phyloP scores from a whole-genome alignment of 2,797 vertebrate species.

The Pseudomugil tenellus region DNA sequence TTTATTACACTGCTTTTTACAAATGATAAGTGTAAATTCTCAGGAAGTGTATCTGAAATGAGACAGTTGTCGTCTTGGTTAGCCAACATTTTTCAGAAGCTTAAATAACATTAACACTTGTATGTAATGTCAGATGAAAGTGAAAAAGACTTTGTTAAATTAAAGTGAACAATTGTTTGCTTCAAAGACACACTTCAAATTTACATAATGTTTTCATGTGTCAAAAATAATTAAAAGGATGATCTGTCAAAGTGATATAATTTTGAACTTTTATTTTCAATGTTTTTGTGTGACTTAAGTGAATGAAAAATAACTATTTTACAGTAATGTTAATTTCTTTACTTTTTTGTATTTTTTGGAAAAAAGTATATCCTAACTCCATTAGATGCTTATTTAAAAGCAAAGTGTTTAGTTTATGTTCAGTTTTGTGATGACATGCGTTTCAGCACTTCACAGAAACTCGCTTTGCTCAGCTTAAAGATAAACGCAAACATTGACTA shows the following conservation, averaged over 20 bases:
- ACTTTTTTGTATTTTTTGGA: neutral
- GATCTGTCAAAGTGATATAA: conserved; percentile 11
- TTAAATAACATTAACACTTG: neutral
- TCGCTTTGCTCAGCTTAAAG: conserved; percentile 22
- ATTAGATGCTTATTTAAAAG: neutral
- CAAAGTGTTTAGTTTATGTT: conserved; percentile 18
- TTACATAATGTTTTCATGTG: conserved; percentile 1
- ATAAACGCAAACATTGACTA: conserved; percentile 32
- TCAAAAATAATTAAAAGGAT: neutral
- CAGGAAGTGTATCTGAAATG: conserved; percentile 54
- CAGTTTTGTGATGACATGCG: conserved; percentile 19
- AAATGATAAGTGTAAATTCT: conserved; percentile 52
- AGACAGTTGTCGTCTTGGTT: conserved; percentile 20
- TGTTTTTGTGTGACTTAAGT: conserved; percentile 34
- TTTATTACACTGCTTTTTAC: conserved; percentile 28
- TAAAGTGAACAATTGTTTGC: neutral
- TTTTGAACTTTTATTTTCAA: conserved; percentile 3
- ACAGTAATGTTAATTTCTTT: neutral
- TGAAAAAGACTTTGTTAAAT: neutral
- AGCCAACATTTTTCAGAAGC: conserved; percentile 4
- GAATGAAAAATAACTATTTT: conserved; percentile 13
- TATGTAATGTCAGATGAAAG: conserved; percentile 6
- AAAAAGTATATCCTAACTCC: conserved; percentile 16
- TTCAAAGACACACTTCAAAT: neutral
- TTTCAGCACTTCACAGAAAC: conserved; percentile 21